These are phyloP conservation scores for Apodemus agrarius DNA, from an alignment of 2,797 vertebrate species.

Conservation along the genomic window DNA sequence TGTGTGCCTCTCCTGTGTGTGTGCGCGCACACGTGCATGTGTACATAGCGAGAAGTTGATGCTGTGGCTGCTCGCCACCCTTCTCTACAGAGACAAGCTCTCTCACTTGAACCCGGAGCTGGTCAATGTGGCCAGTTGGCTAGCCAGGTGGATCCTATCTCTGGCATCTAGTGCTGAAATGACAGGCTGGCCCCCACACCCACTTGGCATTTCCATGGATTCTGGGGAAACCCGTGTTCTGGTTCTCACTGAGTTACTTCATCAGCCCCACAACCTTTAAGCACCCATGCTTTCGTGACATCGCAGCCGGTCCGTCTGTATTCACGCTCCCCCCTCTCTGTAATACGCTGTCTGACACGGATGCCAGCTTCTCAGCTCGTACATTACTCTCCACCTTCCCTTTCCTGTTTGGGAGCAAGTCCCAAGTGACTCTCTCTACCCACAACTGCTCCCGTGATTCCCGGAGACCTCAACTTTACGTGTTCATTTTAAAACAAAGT, in stretches of 20 bases:
- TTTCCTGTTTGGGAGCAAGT: not conserved
- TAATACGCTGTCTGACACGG: not conserved
- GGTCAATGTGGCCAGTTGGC: not conserved
- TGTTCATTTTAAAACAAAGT: not conserved
- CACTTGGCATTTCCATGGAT: not conserved
- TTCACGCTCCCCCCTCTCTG: not conserved
- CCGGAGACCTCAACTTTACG: not conserved
- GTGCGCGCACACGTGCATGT: fast-evolving
- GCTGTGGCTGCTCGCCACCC: not conserved
- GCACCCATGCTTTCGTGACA: not conserved
- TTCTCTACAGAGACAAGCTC: not conserved
- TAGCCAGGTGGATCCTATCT: not conserved
- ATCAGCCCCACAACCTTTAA: not conserved
- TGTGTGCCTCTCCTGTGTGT: not conserved
- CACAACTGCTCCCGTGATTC: no score
- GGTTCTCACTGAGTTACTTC: not conserved
- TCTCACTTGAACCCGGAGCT: not conserved
- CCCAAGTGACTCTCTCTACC: conserved; percentile 15
- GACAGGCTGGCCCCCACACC: not conserved
- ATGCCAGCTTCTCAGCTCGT: not conserved
- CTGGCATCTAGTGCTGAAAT: no score
- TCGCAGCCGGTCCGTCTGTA: not conserved
- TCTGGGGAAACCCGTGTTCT: not conserved
- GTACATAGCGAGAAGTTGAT: not conserved
- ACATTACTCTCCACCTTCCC: not conserved